Conservation (phyloP, 2,113 vertebrate genomes). For the Platycercus adscitus region DNA sequence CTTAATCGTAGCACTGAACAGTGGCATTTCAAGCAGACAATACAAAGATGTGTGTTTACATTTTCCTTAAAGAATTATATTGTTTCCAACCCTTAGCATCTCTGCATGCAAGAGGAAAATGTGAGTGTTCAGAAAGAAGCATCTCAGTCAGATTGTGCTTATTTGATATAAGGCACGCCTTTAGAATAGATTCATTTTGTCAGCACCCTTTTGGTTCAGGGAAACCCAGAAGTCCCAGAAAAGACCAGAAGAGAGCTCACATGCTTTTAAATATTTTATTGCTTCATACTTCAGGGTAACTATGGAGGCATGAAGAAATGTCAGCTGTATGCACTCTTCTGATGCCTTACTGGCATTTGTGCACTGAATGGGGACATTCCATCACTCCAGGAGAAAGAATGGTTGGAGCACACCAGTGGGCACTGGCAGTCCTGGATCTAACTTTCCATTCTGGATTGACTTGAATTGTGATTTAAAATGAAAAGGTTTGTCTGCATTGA, state of each 20-base stretch:
- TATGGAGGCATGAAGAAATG: not conserved
- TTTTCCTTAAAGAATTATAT: not conserved
- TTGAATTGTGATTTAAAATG: not conserved
- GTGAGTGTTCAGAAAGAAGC: not conserved
- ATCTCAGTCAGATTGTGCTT: not conserved
- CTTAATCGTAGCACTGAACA: not conserved
- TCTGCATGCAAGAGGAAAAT: not conserved
- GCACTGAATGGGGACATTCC: not conserved
- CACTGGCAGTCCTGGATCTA: not conserved
- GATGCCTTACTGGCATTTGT: not conserved
- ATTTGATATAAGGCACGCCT: not conserved
- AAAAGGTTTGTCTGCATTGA: not conserved
- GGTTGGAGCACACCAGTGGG: not conserved
- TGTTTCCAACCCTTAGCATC: not conserved
- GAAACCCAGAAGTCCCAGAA: not conserved
- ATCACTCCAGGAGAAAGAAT: accelerated
- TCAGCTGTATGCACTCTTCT: not conserved
- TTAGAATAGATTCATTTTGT: not conserved
- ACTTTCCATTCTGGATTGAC: not conserved
- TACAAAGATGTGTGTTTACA: not conserved
- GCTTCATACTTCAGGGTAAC: not conserved
- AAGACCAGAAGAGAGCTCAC: not conserved
- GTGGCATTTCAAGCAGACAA: not conserved
- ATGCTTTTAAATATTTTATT: not conserved
- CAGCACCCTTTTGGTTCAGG: not conserved